phyloP scores from a whole-genome alignment of 92 coral and sea anemone species.

The Phenganax marumi region DNA sequence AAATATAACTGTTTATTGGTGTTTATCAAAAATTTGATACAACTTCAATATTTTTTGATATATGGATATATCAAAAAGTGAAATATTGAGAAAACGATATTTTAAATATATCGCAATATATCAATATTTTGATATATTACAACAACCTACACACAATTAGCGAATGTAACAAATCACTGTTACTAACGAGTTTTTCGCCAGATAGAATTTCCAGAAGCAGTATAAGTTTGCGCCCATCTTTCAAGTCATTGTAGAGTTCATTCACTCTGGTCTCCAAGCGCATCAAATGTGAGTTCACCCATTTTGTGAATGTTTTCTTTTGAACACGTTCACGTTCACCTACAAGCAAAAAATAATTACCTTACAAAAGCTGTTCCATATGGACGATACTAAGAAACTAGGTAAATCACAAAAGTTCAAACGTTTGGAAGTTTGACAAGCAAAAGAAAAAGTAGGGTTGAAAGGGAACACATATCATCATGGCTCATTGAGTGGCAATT shows the following conservation, averaged over 20 bases:
- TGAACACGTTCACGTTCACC: slow-evolving; percentile 98
- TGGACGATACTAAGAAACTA: no score
- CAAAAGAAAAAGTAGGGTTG: no score
- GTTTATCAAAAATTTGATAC: neutral
- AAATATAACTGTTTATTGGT: neutral
- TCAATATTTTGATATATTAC: no score
- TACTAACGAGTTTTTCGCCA: slow-evolving; percentile 88
- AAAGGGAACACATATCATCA: no score
- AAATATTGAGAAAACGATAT: no score
- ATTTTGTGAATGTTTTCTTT: slow-evolving; percentile 94
- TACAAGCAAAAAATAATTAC: slow-evolving; percentile 23
- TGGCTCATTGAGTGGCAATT: no score
- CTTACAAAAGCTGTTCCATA: no score
- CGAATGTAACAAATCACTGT: neutral
- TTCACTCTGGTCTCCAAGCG: slow-evolving; percentile 91
- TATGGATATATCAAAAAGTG: no score
- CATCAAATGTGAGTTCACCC: slow-evolving; percentile 97
- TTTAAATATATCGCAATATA: no score
- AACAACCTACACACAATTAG: neutral
- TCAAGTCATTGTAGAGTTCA: slow-evolving; percentile 88
- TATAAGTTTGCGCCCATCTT: slow-evolving; percentile 90
- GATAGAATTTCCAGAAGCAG: slow-evolving; percentile 85
- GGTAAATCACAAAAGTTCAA: no score
- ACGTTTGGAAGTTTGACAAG: no score
- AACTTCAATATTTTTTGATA: no score